Conservation (phyloP, 2,888 invertebrate species). For the Dynastes hyllus region DNA sequence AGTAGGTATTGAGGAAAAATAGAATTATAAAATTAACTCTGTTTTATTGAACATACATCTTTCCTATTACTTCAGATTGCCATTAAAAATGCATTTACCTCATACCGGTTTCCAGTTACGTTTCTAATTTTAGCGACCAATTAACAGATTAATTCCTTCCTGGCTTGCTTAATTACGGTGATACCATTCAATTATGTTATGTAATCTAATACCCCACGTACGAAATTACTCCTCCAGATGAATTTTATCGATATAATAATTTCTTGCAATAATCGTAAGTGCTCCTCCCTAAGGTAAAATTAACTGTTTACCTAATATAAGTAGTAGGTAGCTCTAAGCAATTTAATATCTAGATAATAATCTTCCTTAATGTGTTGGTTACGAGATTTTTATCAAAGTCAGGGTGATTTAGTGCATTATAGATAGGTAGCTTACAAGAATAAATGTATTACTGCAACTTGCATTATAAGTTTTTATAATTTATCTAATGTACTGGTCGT, state of each 20-base stretch:
- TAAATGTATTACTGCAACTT: not conserved
- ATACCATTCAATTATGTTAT: conserved; percentile 2
- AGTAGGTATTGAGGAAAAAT: too few species aligned
- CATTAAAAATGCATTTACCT: not conserved
- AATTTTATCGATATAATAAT: conserved; percentile 7
- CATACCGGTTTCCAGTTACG: not conserved
- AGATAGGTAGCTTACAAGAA: not conserved
- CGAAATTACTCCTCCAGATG: not conserved
- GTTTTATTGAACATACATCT: too few species aligned
- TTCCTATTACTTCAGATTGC: not conserved
- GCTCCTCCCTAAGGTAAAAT: conserved; percentile 2
- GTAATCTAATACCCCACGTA: not conserved
- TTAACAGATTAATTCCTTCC: not conserved
- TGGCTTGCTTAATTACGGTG: not conserved
- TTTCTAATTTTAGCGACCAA: not conserved
- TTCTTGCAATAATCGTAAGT: conserved; percentile 1
- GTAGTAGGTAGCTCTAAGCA: not conserved
- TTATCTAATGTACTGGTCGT: too few species aligned
- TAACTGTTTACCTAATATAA: not conserved
- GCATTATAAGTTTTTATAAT: too few species aligned
- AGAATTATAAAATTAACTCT: too few species aligned
- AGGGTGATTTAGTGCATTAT: too few species aligned
- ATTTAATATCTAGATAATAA: not conserved
- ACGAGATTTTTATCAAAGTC: too few species aligned
- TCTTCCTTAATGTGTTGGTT: not conserved